Percentiles rank a stretch among this genome's conserved stretches.
phyloP scores from a whole-genome alignment of 2,888 invertebrate genomes.

The Sesia bembeciformis region DNA sequence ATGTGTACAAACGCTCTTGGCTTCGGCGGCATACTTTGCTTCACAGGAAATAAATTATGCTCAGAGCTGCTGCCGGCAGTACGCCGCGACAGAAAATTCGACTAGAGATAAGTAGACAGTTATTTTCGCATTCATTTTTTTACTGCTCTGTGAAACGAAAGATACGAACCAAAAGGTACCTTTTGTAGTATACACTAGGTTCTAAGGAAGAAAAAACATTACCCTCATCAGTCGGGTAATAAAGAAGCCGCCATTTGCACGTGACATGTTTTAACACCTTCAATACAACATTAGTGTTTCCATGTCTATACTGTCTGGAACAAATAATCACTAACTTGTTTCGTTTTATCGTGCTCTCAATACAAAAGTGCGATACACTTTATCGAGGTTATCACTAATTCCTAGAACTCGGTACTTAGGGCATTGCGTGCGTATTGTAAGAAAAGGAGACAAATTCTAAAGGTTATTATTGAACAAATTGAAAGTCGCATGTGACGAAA shows the following conservation, averaged over 20 bases:
- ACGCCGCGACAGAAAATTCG: conserved; percentile 39
- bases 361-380: conserved; percentile 13
- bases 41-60: conserved; percentile 68
- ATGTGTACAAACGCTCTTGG: conserved; percentile 67
- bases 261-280: too few relatives aligned
- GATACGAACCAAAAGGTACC: not conserved
- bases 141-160: not conserved
- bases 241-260: too few relatives aligned
- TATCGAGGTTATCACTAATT: conserved; percentile 17
- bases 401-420: not conserved
- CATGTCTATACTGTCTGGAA: too few relatives aligned
- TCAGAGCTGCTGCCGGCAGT: conserved; percentile 34
- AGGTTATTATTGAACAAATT: too few relatives aligned
- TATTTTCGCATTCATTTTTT: conserved; percentile 31
- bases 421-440: too few relatives aligned
- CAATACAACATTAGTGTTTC: too few relatives aligned
- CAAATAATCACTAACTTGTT: too few relatives aligned
- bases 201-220: too few relatives aligned
- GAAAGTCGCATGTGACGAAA: too few relatives aligned
- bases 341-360: too few relatives aligned
- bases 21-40: conserved; percentile 55
- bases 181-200: not conserved
- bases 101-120: conserved; percentile 39
- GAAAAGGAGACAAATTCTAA: too few relatives aligned
- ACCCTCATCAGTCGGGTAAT: too few relatives aligned